Evolutionary conservation across 2,113 vertebrate genomes (phyloP), one percentile per base, ranked within the genome.

Genomic region (Coryphaenoides rupestris): DNA sequence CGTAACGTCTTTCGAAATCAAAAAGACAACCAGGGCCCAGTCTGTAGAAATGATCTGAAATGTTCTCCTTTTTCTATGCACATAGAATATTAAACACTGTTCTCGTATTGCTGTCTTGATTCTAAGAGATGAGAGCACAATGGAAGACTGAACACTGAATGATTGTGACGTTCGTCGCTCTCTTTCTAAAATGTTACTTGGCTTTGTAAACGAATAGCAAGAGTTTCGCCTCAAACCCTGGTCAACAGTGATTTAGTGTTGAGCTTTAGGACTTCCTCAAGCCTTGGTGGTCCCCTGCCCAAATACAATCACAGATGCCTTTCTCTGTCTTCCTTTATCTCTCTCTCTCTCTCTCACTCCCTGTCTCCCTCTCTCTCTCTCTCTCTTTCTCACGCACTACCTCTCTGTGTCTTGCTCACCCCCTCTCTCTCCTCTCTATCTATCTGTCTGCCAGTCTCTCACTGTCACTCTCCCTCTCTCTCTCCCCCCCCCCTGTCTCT

Each of bases 191-290:
- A 19, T 21, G 21, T 21, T 21, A 40, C 33, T 54, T 12, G 19
- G 10, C 52, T 54, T 54, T 54, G 52, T 54, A 21, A n/a, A 54
- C 5, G 15, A 19, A 12, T 13, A 19, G n/a, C 9, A 19, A 54
- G 52, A 54, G 52, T 54, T 54, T 19, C 52, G n/a, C 1, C 52
- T 54, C 52, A 12, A 54, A 2, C 52, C 10, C 13, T 19, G 3
- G 9, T 54, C n/a, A 21, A 54, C 5, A 54, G 19, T 19, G 52
- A 54, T 54, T 54, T 54, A 54, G 19, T 19, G 12, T 54, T 21
- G 52, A 54, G 52, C 15, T 54, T 54, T 54, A 21, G 52, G 52
- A 54, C 52, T 54, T 54, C 52, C 52, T 54, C 21, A 21, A 54
- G 52, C 52, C 52, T 54, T 19, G 52, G 52, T 54, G 52, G 52